Evolutionary conservation across 1,140 invertebrate genomes (phyloP).

Genomic region (Plectrocnemia conspersa): DNA sequence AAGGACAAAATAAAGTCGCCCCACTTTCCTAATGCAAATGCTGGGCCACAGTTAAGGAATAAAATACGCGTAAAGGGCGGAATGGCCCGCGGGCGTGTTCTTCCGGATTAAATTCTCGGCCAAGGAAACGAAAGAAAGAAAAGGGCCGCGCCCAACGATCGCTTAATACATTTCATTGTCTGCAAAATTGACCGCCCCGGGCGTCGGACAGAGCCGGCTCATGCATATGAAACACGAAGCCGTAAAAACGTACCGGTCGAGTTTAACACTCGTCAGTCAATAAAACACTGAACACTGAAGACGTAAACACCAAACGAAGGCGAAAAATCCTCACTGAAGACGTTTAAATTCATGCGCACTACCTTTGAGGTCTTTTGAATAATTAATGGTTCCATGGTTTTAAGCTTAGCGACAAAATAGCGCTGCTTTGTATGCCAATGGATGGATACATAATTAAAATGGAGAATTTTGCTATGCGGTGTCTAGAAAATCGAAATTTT

Average conservation of each 20-base stretch:
- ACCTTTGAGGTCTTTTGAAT: too few species aligned
- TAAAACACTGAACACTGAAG: too few species aligned
- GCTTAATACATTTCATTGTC: conserved; percentile 21
- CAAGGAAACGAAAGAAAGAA: not conserved
- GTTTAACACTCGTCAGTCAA: not conserved
- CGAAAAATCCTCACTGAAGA: too few species aligned
- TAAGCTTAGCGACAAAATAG: too few species aligned
- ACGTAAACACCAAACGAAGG: too few species aligned
- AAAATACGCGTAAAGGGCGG: conserved; percentile 25
- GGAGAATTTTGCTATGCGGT: too few species aligned
- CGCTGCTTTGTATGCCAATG: too few species aligned
- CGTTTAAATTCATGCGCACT: too few species aligned
- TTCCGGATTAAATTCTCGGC: conserved; percentile 17
- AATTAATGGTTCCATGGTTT: too few species aligned
- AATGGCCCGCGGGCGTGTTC: conserved; percentile 19
- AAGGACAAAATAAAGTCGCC: conserved; percentile 6
- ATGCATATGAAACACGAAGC: conserved; percentile 18
- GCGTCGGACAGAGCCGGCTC: not conserved
- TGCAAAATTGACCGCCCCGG: conserved; percentile 15
- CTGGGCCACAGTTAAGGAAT: conserved; percentile 13
- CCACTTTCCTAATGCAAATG: conserved; percentile 22
- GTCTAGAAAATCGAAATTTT: too few species aligned
- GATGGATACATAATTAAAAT: too few species aligned
- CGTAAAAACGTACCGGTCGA: conserved; percentile 8
- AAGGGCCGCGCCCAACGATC: not conserved